Base-by-base conservation (phyloP, 2,888 invertebrate species). In the Tenthredo distinguenda region DNA sequence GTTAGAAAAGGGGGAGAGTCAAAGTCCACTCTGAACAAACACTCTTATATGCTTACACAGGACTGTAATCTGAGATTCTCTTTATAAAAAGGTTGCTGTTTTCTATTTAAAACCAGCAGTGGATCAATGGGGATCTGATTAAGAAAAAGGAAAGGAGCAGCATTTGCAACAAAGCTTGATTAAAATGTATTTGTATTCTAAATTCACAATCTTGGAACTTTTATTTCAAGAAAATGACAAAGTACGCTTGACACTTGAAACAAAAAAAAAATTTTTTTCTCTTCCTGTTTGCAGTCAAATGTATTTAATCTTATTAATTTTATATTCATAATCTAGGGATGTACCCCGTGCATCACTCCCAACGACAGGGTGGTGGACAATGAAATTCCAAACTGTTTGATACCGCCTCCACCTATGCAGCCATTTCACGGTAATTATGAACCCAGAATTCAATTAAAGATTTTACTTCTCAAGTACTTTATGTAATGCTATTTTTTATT, bases 371-470 rank as follows among this genome's bases (percentile, higher is more conserved):
- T 91, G 86, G 88, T 89, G 31, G 92, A 92, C 74, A 87, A 90
- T 84, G 93, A 93, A 87, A 89, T 91, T 81, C 88, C 90, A 62
- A 92, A 90, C 87, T 92, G 92, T 87, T 88, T 91, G 86, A 90
- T 92, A 88, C 91, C 91, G 65, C 92, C 92, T 58, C 92, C 92
- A 62, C 91, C 91, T 37, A 91, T 93, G 87, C 93, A 91, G 88
- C 86, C 90, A 86, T 93, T 92, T 88, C 92, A 92, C 87, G 92
- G 93, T 93, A 91, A 85, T 87, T 77, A 47, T 50, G n/a, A 31
- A 40, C 82, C 31, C 55, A 55, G n/a, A 77, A 26, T 55, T 31
- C 47, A 15, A 47, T 47, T 3, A 4, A 47, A 47, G 12, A 47
- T 47, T 47, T 47, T 7, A 40, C 40, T 7, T 40, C 9, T 0